Conservation (phyloP, 2,888 invertebrate species). For the Trichacis sp. region DNA sequence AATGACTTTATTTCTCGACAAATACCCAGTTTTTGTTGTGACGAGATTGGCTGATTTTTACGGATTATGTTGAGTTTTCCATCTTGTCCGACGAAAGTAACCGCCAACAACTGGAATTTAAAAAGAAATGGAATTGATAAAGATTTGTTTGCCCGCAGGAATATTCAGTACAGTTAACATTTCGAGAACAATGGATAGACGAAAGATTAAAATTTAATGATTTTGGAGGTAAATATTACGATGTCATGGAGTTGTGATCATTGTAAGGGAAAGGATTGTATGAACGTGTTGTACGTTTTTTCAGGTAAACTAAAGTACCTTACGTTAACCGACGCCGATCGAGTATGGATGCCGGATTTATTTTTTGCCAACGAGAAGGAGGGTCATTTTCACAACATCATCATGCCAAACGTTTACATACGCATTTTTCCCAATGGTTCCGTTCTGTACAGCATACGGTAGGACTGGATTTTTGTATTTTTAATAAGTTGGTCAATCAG, state of each 20-base stretch:
- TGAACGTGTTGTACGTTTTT: constrained; percentile 7
- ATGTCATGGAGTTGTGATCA: too few species aligned
- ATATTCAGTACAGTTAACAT: constrained; percentile 97
- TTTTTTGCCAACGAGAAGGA: constrained; percentile 99
- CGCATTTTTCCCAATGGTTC: constrained; percentile 95
- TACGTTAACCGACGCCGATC: constrained; percentile 92
- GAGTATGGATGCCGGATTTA: constrained; percentile 98
- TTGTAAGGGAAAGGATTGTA: too few species aligned
- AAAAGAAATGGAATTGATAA: constrained; percentile 15
- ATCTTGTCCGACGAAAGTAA: neutral
- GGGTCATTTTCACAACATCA: constrained; percentile 97
- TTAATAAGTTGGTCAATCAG: too few species aligned
- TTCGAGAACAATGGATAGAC: constrained; percentile 97
- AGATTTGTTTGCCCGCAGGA: constrained; percentile 77
- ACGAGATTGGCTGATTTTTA: constrained; percentile 8
- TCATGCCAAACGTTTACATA: constrained; percentile 98
- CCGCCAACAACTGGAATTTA: neutral
- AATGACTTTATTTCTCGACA: too few species aligned
- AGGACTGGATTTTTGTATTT: neutral
- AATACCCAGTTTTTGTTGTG: constrained; percentile 9
- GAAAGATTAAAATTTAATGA: constrained; percentile 91
- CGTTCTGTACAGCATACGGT: constrained; percentile 75
- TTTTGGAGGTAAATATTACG: constrained; percentile 80
- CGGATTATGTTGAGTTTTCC: neutral
- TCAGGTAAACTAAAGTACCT: constrained; percentile 89